Evolutionary conservation across 2,888 invertebrate genomes (phyloP), one percentile per base, ranked within the genome.

Genomic region (Stegophylla sp.): DNA sequence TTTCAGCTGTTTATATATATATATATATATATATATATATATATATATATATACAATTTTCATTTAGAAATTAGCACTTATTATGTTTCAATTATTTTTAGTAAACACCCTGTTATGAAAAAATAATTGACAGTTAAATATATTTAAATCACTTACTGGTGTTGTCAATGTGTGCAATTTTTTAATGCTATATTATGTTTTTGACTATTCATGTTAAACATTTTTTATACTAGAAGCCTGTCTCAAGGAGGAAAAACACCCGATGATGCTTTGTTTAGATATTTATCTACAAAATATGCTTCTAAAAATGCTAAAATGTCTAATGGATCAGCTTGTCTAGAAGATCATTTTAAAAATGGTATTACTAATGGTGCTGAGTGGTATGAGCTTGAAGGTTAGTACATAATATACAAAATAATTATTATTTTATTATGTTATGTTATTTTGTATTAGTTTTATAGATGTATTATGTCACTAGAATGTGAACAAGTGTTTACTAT

Each of bases 341-440:
- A 89, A 0, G 95, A 95, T 83, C 88, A 89, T 84, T 97, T 97
- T 85, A 85, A 88, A 2, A 89, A 91, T 48, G 97, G 97, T 43
- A 90, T 96, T 83, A 96, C 95, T 4, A 98, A 97, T 85, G 97
- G 97, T 13, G 97, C 97, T 5, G 89, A 89, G 84, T 97, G 97
- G 97, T 97, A 96, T 86, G 92, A 92, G 85, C 91, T 96, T 0
- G 88, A 89, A 88, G 96, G 95, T 85, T 84, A 64, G 83, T 83
- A 43, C 28, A 20, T 69, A 7, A 34, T 48, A 20, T 56, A 56
- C 10, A 20, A 10, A 20, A 1, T 53, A 48, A 23, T 63, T 51
- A 43, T 13, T 66, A 51, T 74, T 63, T 82, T 81, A 41, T n/a
- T n/a, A n/a, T n/a, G n/a, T n/a, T n/a, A n/a, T n/a, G n/a, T n/a